Conservation (phyloP, 1,140 invertebrate genomes). For the Bombus impatiens region DNA sequence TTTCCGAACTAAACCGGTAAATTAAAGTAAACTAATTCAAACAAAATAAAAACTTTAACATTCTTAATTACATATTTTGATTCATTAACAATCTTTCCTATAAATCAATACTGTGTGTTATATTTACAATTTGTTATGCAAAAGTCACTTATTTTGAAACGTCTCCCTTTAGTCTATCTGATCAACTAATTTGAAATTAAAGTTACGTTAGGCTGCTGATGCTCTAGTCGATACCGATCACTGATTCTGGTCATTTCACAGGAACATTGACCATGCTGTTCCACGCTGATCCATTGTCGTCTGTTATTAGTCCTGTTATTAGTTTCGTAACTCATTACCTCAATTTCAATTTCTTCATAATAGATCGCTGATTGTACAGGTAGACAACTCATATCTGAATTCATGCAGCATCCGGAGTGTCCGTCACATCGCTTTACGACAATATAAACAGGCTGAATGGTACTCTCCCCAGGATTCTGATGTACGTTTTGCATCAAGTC, state of each 20-base stretch:
- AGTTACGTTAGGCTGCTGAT: constrained; percentile 46
- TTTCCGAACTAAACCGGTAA: background rate
- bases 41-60: background rate
- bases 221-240: constrained; percentile 37
- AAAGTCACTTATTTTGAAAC: background rate
- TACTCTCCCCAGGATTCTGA: constrained; percentile 44
- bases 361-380: constrained; percentile 53
- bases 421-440: constrained; percentile 70
- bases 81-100: background rate
- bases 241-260: constrained; percentile 54
- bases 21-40: background rate
- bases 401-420: constrained; percentile 69
- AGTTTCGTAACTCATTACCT: constrained; percentile 56
- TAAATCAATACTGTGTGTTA: constrained; percentile 8
- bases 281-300: constrained; percentile 65
- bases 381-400: constrained; percentile 55
- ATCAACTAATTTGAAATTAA: constrained; percentile 19
- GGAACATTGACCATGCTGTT: constrained; percentile 68
- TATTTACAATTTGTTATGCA: background rate
- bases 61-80: background rate
- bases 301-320: constrained; percentile 37
- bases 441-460: constrained; percentile 65
- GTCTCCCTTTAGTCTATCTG: background rate
- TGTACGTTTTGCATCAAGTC: constrained; percentile 64
- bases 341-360: constrained; percentile 68